phyloP scores from a whole-genome alignment of 1,140 invertebrate genomes.

The Neomicropteryx cornuta region DNA sequence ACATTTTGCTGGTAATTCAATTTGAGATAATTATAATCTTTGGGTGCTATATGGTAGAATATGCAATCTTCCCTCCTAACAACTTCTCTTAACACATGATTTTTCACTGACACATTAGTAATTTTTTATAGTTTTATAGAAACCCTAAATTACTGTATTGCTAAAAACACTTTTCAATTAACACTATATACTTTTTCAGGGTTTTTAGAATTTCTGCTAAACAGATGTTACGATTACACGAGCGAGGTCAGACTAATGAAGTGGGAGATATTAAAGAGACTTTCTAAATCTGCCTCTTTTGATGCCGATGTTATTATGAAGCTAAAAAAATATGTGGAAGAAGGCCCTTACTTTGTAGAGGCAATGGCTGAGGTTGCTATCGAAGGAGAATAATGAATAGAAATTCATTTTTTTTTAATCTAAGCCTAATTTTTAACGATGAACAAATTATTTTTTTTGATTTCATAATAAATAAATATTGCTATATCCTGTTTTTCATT shows the following conservation, averaged over 20 bases:
- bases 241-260: conserved; percentile 66
- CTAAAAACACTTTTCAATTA: conserved; percentile 1
- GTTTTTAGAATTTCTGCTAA: conserved; percentile 63
- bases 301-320: conserved; percentile 45
- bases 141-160: no score
- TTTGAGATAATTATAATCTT: not conserved
- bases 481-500: no score
- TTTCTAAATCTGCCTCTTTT: conserved; percentile 55
- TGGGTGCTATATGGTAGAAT: not conserved
- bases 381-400: conserved; percentile 42
- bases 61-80: conserved; percentile 1
- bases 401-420: not conserved
- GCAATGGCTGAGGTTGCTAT: conserved; percentile 55
- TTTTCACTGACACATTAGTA: no score
- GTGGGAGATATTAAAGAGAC: conserved; percentile 54
- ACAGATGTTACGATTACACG: conserved; percentile 52
- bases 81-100: conserved; percentile 1
- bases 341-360: conserved; percentile 62
- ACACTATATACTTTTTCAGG: conserved; percentile 33
- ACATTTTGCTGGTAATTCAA: no score
- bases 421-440: not conserved
- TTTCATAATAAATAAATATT: not conserved
- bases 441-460: not conserved
- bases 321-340: conserved; percentile 52
- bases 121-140: no score